These are phyloP conservation scores for Drosophila neotestacea DNA, from an alignment of 2,888 invertebrate species.

Conservation along the genomic window DNA sequence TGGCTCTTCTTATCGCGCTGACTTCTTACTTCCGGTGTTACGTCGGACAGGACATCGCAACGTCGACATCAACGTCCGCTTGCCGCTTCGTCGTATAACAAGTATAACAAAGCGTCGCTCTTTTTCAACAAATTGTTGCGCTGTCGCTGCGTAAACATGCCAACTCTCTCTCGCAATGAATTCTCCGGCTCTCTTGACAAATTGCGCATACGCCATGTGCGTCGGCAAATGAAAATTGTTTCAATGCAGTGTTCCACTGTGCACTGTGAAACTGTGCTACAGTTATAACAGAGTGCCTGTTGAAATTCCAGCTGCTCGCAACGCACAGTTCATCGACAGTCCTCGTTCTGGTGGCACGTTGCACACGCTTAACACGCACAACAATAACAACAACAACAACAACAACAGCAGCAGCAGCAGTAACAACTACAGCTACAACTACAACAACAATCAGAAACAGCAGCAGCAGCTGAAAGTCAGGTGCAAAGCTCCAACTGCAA, in stretches of 20 bases:
- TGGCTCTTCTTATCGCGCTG: slow-evolving; percentile 71
- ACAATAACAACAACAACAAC: slow-evolving; percentile 13
- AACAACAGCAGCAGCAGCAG: slow-evolving; percentile 8
- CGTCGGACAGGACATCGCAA: slow-evolving; percentile 59
- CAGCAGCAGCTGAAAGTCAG: slow-evolving; percentile 10
- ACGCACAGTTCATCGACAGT: slow-evolving; percentile 75
- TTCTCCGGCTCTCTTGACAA: slow-evolving; percentile 15
- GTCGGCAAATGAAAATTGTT: slow-evolving; percentile 25
- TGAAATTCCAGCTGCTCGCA: slow-evolving; percentile 56
- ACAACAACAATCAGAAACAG: not conserved
- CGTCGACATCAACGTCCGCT: slow-evolving; percentile 12
- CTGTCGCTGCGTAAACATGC: slow-evolving; percentile 56
- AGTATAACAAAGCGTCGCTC: slow-evolving; percentile 50
- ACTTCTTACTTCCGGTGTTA: slow-evolving; percentile 74
- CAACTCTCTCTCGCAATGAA: slow-evolving; percentile 2
- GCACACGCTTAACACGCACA: slow-evolving; percentile 51
- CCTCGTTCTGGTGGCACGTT: slow-evolving; percentile 67
- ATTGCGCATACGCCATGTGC: slow-evolving; percentile 78
- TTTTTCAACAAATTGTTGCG: slow-evolving; percentile 77
- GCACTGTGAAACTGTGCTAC: slow-evolving; percentile 56
- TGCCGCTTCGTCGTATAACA: slow-evolving; percentile 51
- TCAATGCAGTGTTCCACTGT: slow-evolving; percentile 55
- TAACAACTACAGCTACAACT: slow-evolving; percentile 21
- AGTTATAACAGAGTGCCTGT: slow-evolving; percentile 70
- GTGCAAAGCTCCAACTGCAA: slow-evolving; percentile 25